These are phyloP conservation scores for Micoletzkya japonica DNA, from an alignment of 2,888 invertebrate genomes.

Conservation along the genomic window DNA sequence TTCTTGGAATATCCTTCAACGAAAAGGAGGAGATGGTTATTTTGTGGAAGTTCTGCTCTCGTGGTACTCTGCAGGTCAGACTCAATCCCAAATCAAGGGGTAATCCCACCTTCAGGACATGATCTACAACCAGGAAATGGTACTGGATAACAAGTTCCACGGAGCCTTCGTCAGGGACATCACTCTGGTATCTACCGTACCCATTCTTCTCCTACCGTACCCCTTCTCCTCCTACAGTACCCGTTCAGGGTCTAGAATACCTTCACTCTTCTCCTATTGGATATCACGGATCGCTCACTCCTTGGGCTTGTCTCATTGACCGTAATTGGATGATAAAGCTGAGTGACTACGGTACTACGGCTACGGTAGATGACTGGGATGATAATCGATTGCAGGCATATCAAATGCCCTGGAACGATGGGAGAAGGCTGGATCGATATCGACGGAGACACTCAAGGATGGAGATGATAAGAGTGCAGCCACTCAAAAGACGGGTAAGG, in stretches of 20 bases:
- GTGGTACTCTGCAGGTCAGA: slow-evolving; percentile 53
- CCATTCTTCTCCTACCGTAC: neutral
- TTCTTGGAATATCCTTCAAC: slow-evolving; percentile 75
- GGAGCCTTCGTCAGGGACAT: slow-evolving; percentile 95
- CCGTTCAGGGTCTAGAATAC: slow-evolving; percentile 56
- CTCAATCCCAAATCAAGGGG: neutral
- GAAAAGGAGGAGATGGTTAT: slow-evolving; percentile 61
- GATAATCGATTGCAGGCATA: slow-evolving; percentile 36
- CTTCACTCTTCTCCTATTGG: slow-evolving; percentile 57
- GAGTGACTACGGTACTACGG: slow-evolving; percentile 52
- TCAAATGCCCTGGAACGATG: slow-evolving; percentile 60
- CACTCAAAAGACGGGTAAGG: slow-evolving; percentile 49
- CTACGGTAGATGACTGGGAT: neutral
- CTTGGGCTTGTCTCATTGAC: slow-evolving; percentile 61
- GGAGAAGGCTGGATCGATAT: slow-evolving; percentile 55
- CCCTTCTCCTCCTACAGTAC: neutral
- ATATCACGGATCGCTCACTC: slow-evolving; percentile 59
- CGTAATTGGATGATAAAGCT: slow-evolving; percentile 62
- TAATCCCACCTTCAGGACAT: slow-evolving; percentile 75
- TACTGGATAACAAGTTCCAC: slow-evolving; percentile 92
- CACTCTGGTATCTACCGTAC: slow-evolving; percentile 76
- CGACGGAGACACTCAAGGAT: slow-evolving; percentile 54
- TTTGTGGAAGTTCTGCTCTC: slow-evolving; percentile 62
- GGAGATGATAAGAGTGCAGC: slow-evolving; percentile 56
- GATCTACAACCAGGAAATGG: slow-evolving; percentile 96